A percentile compares a stretch with the other conserved stretches of the same genome.
Conservation (phyloP, 2,113 vertebrate species). For the Acinonyx jubatus region DNA sequence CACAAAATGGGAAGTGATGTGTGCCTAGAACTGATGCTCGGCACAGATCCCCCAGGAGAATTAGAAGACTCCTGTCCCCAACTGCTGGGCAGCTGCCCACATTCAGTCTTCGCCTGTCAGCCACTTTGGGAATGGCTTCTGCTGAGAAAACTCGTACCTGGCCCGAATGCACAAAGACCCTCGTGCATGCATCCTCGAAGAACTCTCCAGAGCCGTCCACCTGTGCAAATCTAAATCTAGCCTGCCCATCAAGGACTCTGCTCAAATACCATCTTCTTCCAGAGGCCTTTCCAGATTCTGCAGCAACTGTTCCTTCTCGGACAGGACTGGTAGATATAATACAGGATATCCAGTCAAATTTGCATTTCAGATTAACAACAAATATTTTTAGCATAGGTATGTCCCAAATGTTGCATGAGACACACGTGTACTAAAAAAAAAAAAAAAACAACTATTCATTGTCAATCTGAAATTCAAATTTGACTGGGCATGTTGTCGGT, state of each 20-base stretch:
- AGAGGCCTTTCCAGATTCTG: background rate
- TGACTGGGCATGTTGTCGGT: background rate
- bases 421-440: background rate
- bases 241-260: background rate
- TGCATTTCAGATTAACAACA: background rate
- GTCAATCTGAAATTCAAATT: background rate
- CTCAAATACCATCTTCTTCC: background rate
- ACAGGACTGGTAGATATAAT: background rate
- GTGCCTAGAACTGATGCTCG: background rate
- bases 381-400: background rate
- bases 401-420: background rate
- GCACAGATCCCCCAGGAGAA: background rate
- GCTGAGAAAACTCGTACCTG: background rate
- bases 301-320: background rate
- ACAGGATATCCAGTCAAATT: background rate
- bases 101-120: background rate
- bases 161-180: background rate
- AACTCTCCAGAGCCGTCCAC: no score
- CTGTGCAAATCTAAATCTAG: background rate
- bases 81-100: background rate
- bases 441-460: background rate
- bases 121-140: background rate
- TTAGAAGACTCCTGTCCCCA: background rate
- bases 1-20: background rate
- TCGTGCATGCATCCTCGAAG: rapidly evolving